These are phyloP conservation scores for Parapristionchus giblindavisi DNA, from an alignment of 2,888 invertebrate species.

Conservation along the genomic window DNA sequence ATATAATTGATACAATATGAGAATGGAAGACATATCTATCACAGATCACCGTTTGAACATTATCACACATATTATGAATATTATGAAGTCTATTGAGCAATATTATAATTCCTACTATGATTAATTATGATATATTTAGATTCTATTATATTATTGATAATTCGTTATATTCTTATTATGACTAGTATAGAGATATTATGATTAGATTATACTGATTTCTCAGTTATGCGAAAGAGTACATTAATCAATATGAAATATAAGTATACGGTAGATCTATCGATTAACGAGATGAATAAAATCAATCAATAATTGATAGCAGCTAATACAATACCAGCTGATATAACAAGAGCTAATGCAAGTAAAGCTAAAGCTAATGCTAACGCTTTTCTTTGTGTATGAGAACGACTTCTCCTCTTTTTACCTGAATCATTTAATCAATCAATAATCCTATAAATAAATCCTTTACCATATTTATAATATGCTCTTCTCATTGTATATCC, in stretches of 20 bases:
- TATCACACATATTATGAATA: no score
- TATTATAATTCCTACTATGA: no score
- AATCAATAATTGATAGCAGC: constrained; percentile 37
- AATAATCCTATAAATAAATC: neutral
- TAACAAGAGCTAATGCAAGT: constrained; percentile 27
- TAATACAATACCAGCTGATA: constrained; percentile 30
- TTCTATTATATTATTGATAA: no score
- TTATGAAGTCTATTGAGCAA: no score
- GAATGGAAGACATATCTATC: no score
- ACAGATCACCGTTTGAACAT: no score
- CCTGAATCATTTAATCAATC: constrained; percentile 16
- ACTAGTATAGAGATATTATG: no score
- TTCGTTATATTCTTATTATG: no score
- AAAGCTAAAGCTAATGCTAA: constrained; percentile 35
- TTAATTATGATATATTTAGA: no score
- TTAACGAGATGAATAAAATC: neutral
- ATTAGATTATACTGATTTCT: constrained; percentile 34
- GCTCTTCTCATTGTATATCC: constrained; percentile 3
- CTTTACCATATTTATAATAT: constrained; percentile 30
- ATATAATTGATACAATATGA: no score
- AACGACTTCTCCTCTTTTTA: neutral
- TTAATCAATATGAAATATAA: neutral
- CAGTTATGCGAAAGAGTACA: neutral
- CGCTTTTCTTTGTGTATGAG: constrained; percentile 33
- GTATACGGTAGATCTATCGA: neutral